phyloP scores from a whole-genome alignment of 2,888 invertebrate genomes.

The Listrodromus nycthemerus region DNA sequence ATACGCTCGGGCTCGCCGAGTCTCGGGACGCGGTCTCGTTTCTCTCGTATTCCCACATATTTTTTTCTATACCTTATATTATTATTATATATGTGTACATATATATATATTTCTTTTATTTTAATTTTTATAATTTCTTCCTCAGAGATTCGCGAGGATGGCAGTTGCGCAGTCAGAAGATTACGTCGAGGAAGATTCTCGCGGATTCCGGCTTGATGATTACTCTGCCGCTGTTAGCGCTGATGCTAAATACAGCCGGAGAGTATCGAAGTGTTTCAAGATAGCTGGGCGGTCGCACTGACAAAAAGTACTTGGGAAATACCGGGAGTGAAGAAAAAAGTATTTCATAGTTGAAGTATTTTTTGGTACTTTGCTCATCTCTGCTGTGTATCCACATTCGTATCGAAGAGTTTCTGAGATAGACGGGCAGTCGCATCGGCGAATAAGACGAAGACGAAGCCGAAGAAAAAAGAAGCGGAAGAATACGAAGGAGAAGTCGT shows the following conservation, averaged over 20 bases:
- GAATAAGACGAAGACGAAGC: slow-evolving; percentile 1
- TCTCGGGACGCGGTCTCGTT: slow-evolving; percentile 22
- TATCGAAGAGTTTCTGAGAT: slow-evolving; percentile 40
- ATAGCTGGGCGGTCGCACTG: too few relatives aligned
- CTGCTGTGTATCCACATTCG: slow-evolving; percentile 10
- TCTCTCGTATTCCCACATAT: slow-evolving; percentile 50
- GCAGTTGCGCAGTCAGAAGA: too few relatives aligned
- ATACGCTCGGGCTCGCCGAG: slow-evolving; percentile 7
- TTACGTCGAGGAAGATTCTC: too few relatives aligned
- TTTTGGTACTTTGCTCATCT: too few relatives aligned
- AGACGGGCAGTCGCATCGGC: slow-evolving; percentile 51
- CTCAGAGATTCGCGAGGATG: neutral
- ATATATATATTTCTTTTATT: slow-evolving; percentile 38
- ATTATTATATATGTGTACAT: too few relatives aligned
- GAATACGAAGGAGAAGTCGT: slow-evolving; percentile 13
- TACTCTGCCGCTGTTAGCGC: too few relatives aligned
- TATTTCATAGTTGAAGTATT: too few relatives aligned
- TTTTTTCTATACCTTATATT: slow-evolving; percentile 41
- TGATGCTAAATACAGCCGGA: too few relatives aligned
- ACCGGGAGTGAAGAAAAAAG: too few relatives aligned
- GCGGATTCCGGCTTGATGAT: too few relatives aligned
- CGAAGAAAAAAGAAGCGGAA: slow-evolving; percentile 31
- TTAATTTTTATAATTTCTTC: slow-evolving; percentile 26
- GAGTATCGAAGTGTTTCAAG: too few relatives aligned
- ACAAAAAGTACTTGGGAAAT: too few relatives aligned